Conservation (phyloP, 2,113 vertebrate species). For the Salvator merianae region DNA sequence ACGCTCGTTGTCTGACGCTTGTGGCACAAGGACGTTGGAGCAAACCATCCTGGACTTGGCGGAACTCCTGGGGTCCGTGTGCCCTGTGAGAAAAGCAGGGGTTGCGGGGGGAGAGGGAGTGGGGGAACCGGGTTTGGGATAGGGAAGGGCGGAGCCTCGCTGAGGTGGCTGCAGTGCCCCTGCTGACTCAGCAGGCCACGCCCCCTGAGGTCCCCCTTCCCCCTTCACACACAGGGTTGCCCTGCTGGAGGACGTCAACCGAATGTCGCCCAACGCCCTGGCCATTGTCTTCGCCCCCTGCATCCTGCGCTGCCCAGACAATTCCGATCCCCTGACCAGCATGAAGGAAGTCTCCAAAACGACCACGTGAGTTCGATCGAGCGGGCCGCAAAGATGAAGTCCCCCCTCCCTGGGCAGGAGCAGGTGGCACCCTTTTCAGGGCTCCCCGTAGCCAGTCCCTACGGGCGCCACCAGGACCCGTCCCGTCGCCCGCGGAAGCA, state of each 20-base stretch:
- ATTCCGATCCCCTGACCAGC: constrained; percentile 90
- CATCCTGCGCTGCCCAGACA: constrained; percentile 91
- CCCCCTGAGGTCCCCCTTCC: not conserved
- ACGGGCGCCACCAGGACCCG: not conserved
- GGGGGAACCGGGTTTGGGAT: too few relatives aligned
- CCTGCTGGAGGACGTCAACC: constrained; percentile 89
- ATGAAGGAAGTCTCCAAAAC: constrained; percentile 98
- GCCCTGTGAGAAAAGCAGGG: too few relatives aligned
- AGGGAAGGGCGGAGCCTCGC: too few relatives aligned
- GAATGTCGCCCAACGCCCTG: constrained; percentile 93
- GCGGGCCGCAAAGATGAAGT: not conserved
- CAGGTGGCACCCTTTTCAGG: not conserved
- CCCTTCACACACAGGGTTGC: constrained; percentile 81
- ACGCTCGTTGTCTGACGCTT: not conserved
- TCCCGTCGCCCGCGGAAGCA: not conserved
- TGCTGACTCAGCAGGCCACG: too few relatives aligned
- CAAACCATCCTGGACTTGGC: too few relatives aligned
- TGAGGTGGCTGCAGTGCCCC: too few relatives aligned
- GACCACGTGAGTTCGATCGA: constrained; percentile 83
- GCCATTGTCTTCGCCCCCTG: constrained; percentile 97
- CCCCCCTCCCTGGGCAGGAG: too few relatives aligned
- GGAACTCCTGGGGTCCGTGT: too few relatives aligned
- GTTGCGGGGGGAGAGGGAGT: too few relatives aligned
- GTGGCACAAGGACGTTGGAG: too few relatives aligned
- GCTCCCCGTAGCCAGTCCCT: not conserved